These are phyloP conservation scores for Pyrgilauda ruficollis DNA, from an alignment of 2,113 vertebrate species.

Conservation along the genomic window DNA sequence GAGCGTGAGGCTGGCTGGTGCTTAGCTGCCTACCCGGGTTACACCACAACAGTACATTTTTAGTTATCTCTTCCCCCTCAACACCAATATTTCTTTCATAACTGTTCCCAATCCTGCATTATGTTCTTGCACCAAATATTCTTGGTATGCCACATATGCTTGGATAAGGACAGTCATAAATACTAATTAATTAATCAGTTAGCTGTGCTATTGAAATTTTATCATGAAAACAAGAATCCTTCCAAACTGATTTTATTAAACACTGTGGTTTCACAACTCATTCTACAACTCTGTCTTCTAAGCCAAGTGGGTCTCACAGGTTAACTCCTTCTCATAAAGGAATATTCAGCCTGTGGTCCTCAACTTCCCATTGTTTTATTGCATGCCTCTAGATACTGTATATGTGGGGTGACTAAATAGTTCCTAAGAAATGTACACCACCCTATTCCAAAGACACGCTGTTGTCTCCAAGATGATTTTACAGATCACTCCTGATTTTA, in stretches of 20 bases:
- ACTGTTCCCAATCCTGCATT: neutral
- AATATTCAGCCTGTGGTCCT: neutral
- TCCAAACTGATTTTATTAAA: neutral
- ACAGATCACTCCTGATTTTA: neutral
- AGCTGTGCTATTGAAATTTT: neutral
- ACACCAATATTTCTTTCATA: conserved; percentile 46
- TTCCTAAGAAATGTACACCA: neutral
- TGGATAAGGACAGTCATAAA: neutral
- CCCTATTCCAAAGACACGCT: neutral
- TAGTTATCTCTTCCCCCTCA: conserved; percentile 14
- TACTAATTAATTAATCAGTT: neutral
- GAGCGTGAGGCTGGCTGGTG: neutral
- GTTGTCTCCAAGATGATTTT: neutral
- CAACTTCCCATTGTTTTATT: neutral
- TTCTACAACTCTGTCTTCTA: neutral
- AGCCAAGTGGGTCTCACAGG: neutral
- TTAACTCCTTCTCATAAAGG: neutral
- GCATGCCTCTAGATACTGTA: neutral
- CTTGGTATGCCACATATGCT: neutral
- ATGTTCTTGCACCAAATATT: conserved; percentile 20
- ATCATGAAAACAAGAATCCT: neutral
- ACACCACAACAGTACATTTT: conserved; percentile 14
- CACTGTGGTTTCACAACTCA: neutral
- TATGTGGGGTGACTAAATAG: neutral
- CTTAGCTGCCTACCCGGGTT: neutral